Percentiles rank a stretch among this genome's conserved stretches.
phyloP scores from a whole-genome alignment of 2,888 invertebrate genomes.

The Aspidiotus destructor region DNA sequence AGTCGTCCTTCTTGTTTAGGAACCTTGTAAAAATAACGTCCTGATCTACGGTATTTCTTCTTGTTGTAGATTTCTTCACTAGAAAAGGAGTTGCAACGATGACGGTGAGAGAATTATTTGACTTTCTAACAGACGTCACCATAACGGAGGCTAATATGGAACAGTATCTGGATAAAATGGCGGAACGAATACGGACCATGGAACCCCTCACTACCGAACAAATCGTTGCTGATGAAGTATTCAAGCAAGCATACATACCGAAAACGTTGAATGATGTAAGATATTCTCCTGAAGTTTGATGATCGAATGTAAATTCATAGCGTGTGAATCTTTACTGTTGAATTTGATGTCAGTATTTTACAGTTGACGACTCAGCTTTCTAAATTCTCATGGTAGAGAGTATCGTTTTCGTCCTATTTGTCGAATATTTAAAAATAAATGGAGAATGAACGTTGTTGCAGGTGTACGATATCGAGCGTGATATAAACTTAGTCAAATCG shows the following conservation, averaged over 20 bases:
- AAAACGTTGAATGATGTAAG: slow-evolving; percentile 78
- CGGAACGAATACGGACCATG: slow-evolving; percentile 56
- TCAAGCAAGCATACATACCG: slow-evolving; percentile 88
- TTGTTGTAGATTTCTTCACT: slow-evolving; percentile 67
- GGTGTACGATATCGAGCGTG: slow-evolving; percentile 76
- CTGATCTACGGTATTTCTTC: not conserved
- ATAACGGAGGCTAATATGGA: slow-evolving; percentile 75
- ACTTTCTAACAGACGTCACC: slow-evolving; percentile 87
- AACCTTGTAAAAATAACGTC: no score
- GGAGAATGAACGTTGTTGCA: slow-evolving; percentile 41
- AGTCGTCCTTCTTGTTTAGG: slow-evolving; percentile 11
- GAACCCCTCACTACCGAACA: slow-evolving; percentile 63
- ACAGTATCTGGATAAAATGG: slow-evolving; percentile 61
- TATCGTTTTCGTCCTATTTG: no score
- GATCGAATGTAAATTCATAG: not conserved
- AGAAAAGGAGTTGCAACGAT: slow-evolving; percentile 84
- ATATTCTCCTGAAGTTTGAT: not conserved
- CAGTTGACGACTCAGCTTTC: no score
- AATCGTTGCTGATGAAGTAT: slow-evolving; percentile 81
- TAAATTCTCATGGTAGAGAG: no score
- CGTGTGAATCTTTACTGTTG: no score
- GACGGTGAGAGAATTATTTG: slow-evolving; percentile 82
- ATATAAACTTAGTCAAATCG: slow-evolving; percentile 67
- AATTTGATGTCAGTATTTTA: no score
- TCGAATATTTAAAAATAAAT: not conserved